A percentile compares a stretch with the other conserved stretches of the same genome.
Conservation (phyloP, 1,140 invertebrate genomes). For the Macrobrachium nipponense region DNA sequence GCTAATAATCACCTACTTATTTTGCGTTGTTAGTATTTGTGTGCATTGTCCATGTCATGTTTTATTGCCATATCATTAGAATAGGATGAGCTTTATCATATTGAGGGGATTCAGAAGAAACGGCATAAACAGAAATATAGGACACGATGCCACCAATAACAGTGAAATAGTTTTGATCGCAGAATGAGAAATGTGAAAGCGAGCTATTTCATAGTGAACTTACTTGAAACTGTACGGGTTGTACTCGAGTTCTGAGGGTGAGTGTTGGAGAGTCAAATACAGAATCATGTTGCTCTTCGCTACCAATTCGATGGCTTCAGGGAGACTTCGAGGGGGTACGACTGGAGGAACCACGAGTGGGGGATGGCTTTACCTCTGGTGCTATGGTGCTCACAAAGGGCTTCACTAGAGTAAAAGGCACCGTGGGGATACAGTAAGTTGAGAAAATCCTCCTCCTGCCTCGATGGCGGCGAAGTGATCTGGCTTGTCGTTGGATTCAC, state of each 20-base stretch:
- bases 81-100: too few species aligned
- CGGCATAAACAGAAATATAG: too few species aligned
- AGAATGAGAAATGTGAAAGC: neutral
- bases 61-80: too few species aligned
- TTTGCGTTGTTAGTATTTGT: too few species aligned
- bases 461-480: neutral
- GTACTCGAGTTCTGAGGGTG: conserved; percentile 36
- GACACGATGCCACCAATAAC: too few species aligned
- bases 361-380: conserved; percentile 26
- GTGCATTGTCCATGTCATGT: too few species aligned
- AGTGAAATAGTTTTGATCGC: neutral
- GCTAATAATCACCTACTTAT: too few species aligned
- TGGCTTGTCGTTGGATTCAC: neutral
- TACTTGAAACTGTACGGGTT: conserved; percentile 55
- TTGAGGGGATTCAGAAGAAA: too few species aligned
- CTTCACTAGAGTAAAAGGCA: conserved; percentile 6
- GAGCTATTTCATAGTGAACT: neutral
- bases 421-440: neutral
- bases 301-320: conserved; percentile 38
- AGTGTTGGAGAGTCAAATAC: conserved; percentile 27
- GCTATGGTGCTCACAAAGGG: neutral
- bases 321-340: conserved; percentile 37
- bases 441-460: neutral
- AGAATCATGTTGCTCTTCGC: conserved; percentile 32
- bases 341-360: conserved; percentile 38